Percentiles rank a stretch among this genome's conserved stretches.
These are phyloP conservation scores for Platorchestia sp. DNA, from an alignment of 1,140 invertebrate species.

Conservation along the genomic window DNA sequence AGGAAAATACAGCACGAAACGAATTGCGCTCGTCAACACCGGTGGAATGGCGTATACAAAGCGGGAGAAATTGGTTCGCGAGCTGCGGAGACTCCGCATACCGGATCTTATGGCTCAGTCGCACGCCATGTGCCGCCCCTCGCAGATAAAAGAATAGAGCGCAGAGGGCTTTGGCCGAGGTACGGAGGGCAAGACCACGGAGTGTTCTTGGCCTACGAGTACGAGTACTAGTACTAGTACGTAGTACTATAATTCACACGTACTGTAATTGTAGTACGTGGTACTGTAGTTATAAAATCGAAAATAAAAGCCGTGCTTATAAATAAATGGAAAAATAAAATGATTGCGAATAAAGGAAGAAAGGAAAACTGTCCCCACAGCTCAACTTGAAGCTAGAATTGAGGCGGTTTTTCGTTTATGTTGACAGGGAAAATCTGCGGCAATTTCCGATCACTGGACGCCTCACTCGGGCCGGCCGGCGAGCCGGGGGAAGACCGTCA, in stretches of 20 bases:
- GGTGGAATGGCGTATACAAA: background rate
- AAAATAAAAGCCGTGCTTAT: no score
- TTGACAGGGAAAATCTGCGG: background rate
- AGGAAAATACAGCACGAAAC: no score
- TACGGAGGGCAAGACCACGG: background rate
- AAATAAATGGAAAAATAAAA: background rate
- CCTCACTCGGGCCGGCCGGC: no score
- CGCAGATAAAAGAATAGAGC: background rate
- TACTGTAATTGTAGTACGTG: no score
- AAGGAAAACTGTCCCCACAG: background rate
- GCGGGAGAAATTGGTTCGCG: background rate
- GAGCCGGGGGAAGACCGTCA: background rate
- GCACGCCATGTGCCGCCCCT: background rate
- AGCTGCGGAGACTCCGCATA: background rate
- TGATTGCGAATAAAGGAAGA: background rate
- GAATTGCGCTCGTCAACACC: no score
- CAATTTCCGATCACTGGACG: background rate
- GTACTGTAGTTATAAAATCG: no score
- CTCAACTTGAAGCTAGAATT: background rate
- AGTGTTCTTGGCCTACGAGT: no score
- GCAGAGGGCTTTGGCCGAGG: no score
- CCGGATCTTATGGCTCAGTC: background rate
- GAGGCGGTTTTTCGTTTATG: background rate
- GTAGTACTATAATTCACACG: no score
- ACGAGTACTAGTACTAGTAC: no score